Evolutionary conservation across 1,140 invertebrate species (phyloP), one percentile per base, ranked within the genome.

Genomic region (Drosophila jambulina): DNA sequence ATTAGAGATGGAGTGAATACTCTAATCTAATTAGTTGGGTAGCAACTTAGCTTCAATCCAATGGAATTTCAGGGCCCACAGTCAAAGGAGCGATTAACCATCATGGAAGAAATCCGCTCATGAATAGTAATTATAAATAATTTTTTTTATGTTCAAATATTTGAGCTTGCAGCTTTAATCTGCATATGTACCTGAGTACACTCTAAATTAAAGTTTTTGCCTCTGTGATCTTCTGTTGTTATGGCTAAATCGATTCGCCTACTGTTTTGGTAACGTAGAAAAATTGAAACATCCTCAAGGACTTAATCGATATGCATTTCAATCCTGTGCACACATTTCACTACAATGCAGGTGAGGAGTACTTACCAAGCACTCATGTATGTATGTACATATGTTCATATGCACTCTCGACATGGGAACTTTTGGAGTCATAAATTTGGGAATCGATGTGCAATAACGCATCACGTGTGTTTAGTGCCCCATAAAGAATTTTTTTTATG

Each of bases 401-500:
- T 29, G 15, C 23, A n/a, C 15, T 12, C 10, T 15, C n/a, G 32
- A 7, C 21, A 38, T 12, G n/a, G 32, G 21, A 32, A 32, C 29
- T 58, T 65, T 42, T 34, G 63, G 19, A 62, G 48, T 77, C 70
- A 62, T 80, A 77, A 63, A 82, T 80, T 80, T 43, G 2, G 27
- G n/a, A 59, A 75, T 59, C 57, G 70, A 82, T 78, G 71, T 84
- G 80, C 58, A 65, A 54, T 68, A 75, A 57, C 25, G 63, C 25
- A 69, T 32, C 63, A 62, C 53, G 32, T 38, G 43, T 48, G 27
- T 27, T 67, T 67, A 76, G 61, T 77, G 58, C 53, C 53, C 48
- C 75, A 82, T 87, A 23, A 60, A 77, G 71, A 82, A 77, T 80
- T 74, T 79, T 82, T 87, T 69, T 53, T 64, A 65, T 76, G 59